Percentiles rank a stretch among this genome's conserved stretches.
These are phyloP conservation scores for Saturnia pavonia DNA, from an alignment of 2,888 invertebrate genomes.

Conservation along the genomic window DNA sequence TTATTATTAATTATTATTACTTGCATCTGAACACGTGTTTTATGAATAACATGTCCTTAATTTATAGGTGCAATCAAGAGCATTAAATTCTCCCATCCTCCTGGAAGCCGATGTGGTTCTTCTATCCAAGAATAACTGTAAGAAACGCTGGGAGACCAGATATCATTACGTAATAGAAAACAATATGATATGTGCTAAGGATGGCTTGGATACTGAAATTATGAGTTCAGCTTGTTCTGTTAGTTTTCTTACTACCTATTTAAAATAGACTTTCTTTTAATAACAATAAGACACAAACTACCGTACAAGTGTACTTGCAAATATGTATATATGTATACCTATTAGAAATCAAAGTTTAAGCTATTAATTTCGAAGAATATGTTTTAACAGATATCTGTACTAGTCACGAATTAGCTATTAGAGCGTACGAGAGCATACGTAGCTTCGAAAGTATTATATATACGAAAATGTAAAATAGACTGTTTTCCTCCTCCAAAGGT, in stretches of 20 bases:
- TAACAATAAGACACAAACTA: too few species aligned
- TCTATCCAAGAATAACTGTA: slow-evolving; percentile 54
- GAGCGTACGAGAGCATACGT: too few species aligned
- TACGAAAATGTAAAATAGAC: too few species aligned
- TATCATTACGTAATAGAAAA: slow-evolving; percentile 67
- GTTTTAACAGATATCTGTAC: too few species aligned
- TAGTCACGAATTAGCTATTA: too few species aligned
- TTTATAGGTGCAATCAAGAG: slow-evolving; percentile 31
- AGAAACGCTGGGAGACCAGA: slow-evolving; percentile 57
- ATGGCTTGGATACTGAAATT: slow-evolving; percentile 41
- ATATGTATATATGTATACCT: too few species aligned
- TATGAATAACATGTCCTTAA: background rate
- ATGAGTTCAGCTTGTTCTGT: slow-evolving; percentile 53
- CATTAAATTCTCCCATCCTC: slow-evolving; percentile 49
- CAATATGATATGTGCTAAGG: slow-evolving; percentile 64
- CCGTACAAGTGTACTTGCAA: too few species aligned
- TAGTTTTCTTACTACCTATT: slow-evolving; percentile 25
- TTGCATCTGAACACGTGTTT: background rate
- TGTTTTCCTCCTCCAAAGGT: too few species aligned
- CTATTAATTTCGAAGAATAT: too few species aligned
- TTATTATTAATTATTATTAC: background rate
- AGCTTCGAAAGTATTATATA: too few species aligned
- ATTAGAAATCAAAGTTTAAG: too few species aligned
- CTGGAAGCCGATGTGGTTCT: slow-evolving; percentile 56
- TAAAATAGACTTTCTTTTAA: too few species aligned